Percentiles rank a stretch among this genome's conserved stretches.
Evolutionary conservation across 2,113 vertebrate genomes (phyloP).

Genomic region (Chloropsis hardwickii): DNA sequence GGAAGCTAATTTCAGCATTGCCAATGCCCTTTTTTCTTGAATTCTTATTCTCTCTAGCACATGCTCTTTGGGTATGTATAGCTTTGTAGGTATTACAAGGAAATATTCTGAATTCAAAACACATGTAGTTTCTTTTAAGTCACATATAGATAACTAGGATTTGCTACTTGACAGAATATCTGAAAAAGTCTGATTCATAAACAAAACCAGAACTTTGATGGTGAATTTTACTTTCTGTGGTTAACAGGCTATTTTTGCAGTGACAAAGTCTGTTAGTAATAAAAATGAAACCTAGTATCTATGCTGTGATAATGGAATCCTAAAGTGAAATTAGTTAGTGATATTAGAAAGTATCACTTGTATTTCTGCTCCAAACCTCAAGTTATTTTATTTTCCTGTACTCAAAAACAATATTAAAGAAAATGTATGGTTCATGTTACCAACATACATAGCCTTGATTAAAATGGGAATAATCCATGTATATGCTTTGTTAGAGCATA

Average conservation of each 20-base stretch:
- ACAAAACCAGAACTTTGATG: slow-evolving; percentile 37
- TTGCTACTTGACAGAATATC: background rate
- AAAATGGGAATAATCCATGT: background rate
- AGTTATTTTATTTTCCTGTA: slow-evolving; percentile 5
- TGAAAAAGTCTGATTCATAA: slow-evolving; percentile 32
- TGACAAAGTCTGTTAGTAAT: slow-evolving; percentile 42
- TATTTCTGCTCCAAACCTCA: slow-evolving; percentile 43
- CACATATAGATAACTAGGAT: background rate
- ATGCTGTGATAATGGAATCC: slow-evolving; percentile 8
- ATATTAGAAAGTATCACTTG: slow-evolving; percentile 39
- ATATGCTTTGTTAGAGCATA: background rate
- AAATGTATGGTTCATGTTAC: background rate
- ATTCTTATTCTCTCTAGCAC: background rate
- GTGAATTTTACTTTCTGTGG: slow-evolving; percentile 48
- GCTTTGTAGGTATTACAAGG: background rate
- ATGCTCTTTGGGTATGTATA: background rate
- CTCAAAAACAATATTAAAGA: slow-evolving; percentile 9
- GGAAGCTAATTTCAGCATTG: background rate
- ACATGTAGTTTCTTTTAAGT: background rate
- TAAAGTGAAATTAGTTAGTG: slow-evolving; percentile 47
- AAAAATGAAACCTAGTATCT: slow-evolving; percentile 50
- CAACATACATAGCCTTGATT: background rate
- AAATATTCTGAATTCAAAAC: background rate
- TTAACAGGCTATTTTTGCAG: slow-evolving; percentile 37
- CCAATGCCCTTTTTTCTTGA: background rate